phyloP scores from a whole-genome alignment of 2,797 vertebrate genomes.

The Salmo trutta region DNA sequence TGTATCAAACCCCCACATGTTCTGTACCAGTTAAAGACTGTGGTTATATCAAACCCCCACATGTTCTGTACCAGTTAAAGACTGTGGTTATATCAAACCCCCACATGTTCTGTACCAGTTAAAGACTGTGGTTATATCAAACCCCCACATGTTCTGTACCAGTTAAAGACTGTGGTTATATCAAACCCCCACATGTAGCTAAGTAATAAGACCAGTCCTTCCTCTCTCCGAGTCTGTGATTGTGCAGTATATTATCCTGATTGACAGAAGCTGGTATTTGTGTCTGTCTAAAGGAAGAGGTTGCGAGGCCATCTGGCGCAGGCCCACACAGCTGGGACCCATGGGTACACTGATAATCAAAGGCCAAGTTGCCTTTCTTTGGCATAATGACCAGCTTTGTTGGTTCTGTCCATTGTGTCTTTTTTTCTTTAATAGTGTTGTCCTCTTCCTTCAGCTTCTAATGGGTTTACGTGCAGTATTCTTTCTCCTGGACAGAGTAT shows the following conservation, averaged over 20 bases:
- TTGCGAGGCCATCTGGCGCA: constrained; percentile 63
- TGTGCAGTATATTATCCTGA: constrained; percentile 33
- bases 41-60: no score
- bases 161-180: no score
- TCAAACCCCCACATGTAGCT: constrained; percentile 32
- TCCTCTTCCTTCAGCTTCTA: background rate
- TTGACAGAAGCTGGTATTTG: constrained; percentile 74
- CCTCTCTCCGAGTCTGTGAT: background rate
- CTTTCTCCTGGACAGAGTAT: background rate
- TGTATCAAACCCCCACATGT: no score
- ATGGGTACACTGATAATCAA: constrained; percentile 47
- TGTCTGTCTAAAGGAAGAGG: constrained; percentile 58
- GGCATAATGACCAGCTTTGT: constrained; percentile 33
- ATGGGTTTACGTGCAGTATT: background rate
- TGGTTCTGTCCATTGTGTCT: constrained; percentile 3
- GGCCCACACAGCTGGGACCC: constrained; percentile 66
- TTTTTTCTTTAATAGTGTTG: background rate
- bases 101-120: no score
- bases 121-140: no score
- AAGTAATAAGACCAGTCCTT: constrained; percentile 2
- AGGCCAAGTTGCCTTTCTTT: constrained; percentile 27
- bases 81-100: no score
- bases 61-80: no score
- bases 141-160: no score
- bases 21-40: no score